Evolutionary conservation across 1,140 invertebrate species (phyloP), one percentile per base, ranked within the genome.

Genomic region (Panulirus ornatus): DNA sequence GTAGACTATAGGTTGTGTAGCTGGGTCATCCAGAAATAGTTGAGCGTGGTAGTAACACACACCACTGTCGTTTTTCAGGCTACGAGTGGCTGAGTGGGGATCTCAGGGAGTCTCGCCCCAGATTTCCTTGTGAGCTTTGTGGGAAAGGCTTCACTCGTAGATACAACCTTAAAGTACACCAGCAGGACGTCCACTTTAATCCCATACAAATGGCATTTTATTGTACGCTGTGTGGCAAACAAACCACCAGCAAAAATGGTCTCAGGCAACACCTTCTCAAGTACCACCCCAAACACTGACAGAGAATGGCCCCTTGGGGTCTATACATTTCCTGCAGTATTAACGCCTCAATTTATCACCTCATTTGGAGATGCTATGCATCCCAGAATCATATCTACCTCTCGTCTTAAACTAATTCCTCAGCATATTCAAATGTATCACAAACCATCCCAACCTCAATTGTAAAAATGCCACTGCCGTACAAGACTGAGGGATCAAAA

Each of bases 401-500:
- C 86, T 88, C 76, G 54, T 88, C 79, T 71, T 54, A 86, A 58
- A 76, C 58, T 58, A 86, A 86, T 76, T 86, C 84, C 84, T 86
- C 84, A 86, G 84, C 84, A 86, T 51, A 78, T 86, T 86, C 58
- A 71, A 58, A 63, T 86, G 36, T 36, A 86, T 86, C 63, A 86
- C 47, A 84, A 71, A 71, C 66, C 82, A 70, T 66, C 54, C 82
- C 27, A 63, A 84, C 82, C 82, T 81, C 78, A 81, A 81, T 54
- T 66, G 58, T 81, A 81, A 81, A 58, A 58, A 58, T 84, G 82
- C 66, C 88, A 90, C 88, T 90, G 88, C 88, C 88, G 88, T 90
- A 90, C 88, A 90, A 84, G 88, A 90, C 47, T 90, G 88, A 90
- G 88, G 88, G 88, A 90, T 90, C 88, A 90, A 90, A 84, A 82